Conservation (phyloP, 2,113 vertebrate genomes). For the Nyctereutes procyonoides region DNA sequence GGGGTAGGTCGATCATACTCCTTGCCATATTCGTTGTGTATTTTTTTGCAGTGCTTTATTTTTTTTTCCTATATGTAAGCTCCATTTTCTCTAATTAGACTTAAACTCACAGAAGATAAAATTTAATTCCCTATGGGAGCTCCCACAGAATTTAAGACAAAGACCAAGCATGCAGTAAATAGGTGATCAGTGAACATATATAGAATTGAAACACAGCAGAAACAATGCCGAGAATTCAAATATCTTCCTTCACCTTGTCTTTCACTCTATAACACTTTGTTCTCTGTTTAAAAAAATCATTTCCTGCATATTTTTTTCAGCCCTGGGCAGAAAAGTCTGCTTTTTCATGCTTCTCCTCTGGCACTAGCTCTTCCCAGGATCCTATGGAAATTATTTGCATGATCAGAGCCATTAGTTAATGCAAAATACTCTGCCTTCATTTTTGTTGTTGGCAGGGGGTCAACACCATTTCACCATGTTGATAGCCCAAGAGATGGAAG, state of each 20-base stretch:
- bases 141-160: neutral
- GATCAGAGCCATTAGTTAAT: neutral
- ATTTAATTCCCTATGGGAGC: neutral
- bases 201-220: neutral
- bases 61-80: neutral
- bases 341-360: neutral
- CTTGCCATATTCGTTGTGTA: neutral
- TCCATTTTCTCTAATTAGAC: constrained; percentile 16
- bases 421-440: neutral
- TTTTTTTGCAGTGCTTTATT: neutral
- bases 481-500: neutral
- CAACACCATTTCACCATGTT: neutral
- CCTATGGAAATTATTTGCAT: no score
- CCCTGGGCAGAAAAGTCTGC: neutral
- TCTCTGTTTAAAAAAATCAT: neutral
- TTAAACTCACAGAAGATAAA: neutral
- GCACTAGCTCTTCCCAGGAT: neutral
- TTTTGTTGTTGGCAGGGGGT: neutral
- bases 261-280: neutral
- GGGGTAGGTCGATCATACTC: neutral
- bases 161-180: no score
- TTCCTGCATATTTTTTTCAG: neutral
- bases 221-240: neutral
- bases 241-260: constrained; percentile 3
- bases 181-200: neutral